phyloP scores from a whole-genome alignment of 2,113 vertebrate genomes.

The Ctenomys sociabilis region DNA sequence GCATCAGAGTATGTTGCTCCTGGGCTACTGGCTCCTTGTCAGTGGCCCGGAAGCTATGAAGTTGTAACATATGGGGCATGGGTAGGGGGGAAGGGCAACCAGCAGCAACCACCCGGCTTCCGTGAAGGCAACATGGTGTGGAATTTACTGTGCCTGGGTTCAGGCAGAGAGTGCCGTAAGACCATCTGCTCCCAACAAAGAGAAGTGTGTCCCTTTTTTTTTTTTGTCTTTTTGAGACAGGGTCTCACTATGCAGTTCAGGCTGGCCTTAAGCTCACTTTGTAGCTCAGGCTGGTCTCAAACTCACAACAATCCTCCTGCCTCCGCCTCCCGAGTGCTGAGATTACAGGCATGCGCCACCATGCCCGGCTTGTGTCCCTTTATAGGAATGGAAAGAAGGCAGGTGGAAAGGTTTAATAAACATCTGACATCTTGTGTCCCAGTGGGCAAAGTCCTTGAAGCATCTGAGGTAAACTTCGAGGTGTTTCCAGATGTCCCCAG shows the following conservation, averaged over 20 bases:
- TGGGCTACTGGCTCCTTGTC: background rate
- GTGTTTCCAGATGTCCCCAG: background rate
- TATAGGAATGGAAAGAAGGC: background rate
- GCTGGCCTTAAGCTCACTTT: no score
- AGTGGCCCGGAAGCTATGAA: background rate
- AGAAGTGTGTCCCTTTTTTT: background rate
- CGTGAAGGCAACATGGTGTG: background rate
- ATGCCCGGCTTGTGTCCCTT: background rate
- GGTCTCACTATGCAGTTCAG: no score
- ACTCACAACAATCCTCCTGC: no score
- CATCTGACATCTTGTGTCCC: background rate
- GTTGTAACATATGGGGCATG: background rate
- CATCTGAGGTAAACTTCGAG: background rate
- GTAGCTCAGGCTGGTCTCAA: no score
- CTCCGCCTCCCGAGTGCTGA: no score
- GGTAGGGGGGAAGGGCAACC: background rate
- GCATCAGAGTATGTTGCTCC: background rate
- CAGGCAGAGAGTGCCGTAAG: background rate
- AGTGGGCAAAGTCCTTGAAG: background rate
- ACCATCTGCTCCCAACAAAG: background rate
- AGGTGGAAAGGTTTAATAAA: background rate
- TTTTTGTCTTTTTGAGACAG: no score
- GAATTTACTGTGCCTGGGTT: background rate
- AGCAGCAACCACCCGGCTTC: background rate
- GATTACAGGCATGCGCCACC: no score